A percentile compares a stretch with the other conserved stretches of the same genome.
Evolutionary conservation across 1,140 invertebrate species (phyloP).

Genomic region (Drosophila gunungcola): DNA sequence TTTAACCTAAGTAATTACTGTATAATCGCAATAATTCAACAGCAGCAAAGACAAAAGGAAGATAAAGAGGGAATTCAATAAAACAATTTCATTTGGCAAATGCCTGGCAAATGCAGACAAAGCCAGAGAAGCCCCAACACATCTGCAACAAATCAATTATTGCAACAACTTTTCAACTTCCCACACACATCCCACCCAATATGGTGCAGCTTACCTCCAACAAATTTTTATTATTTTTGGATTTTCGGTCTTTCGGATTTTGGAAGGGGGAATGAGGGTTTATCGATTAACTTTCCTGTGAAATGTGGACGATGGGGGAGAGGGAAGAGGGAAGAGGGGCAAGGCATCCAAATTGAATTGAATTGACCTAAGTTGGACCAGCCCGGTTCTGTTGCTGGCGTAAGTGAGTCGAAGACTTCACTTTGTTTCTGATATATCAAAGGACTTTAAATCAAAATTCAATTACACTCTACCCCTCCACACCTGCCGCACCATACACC

Average conservation of each 20-base stretch:
- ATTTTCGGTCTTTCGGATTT: conserved; percentile 39
- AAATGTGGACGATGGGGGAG: conserved; percentile 12
- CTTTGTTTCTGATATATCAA: conserved; percentile 65
- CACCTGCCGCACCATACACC: conserved; percentile 48
- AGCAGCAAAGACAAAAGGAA: conserved; percentile 8
- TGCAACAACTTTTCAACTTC: conserved; percentile 70
- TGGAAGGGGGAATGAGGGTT: conserved; percentile 6
- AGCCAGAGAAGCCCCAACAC: conserved; percentile 51
- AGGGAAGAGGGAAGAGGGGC: too few relatives aligned
- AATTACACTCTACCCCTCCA: conserved; percentile 63
- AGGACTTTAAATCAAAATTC: conserved; percentile 80
- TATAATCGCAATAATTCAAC: conserved; percentile 38
- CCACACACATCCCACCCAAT: not conserved
- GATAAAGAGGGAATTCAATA: conserved; percentile 3
- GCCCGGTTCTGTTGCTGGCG: conserved; percentile 25
- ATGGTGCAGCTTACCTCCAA: conserved; percentile 37
- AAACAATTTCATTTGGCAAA: conserved; percentile 47
- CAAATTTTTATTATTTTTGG: conserved; percentile 66
- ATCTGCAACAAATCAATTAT: conserved; percentile 78
- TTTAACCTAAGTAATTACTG: conserved; percentile 73
- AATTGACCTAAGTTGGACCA: conserved; percentile 20
- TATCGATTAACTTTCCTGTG: conserved; percentile 70
- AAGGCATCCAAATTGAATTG: conserved; percentile 17
- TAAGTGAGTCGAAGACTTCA: conserved; percentile 46
- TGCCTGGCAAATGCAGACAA: conserved; percentile 51